Evolutionary conservation across 2,888 invertebrate genomes (phyloP).

Genomic region (Idaea aversata): DNA sequence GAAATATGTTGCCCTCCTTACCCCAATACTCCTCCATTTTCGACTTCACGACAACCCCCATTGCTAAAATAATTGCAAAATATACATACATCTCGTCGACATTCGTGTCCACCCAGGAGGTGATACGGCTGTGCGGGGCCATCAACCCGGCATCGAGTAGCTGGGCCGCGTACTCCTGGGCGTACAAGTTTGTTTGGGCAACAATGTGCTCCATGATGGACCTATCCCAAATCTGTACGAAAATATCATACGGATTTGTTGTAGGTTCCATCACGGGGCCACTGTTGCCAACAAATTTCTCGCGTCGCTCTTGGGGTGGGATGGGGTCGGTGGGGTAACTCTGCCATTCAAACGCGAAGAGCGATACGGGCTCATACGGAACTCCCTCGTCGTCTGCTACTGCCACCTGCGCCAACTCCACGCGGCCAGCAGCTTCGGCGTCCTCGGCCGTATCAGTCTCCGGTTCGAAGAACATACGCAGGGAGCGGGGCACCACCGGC

Average conservation of each 20-base stretch:
- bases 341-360: not conserved
- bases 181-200: conserved; percentile 5
- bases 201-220: conserved; percentile 1
- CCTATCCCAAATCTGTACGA: not conserved
- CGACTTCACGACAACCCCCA: not conserved
- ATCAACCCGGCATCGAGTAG: not conserved
- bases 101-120: not conserved
- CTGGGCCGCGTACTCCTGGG: not conserved
- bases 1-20: not conserved
- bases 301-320: not conserved
- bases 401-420: not conserved
- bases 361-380: not conserved
- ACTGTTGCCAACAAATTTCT: not conserved
- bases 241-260: not conserved
- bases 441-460: not conserved
- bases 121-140: not conserved
- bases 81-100: not conserved
- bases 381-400: not conserved
- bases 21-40: not conserved
- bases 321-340: not conserved
- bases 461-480: not conserved
- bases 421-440: not conserved
- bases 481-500: not conserved
- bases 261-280: not conserved
- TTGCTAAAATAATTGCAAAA: not conserved